Evolutionary conservation across 1,140 invertebrate genomes (phyloP).

Genomic region (Phymorhynchus buccinoides): DNA sequence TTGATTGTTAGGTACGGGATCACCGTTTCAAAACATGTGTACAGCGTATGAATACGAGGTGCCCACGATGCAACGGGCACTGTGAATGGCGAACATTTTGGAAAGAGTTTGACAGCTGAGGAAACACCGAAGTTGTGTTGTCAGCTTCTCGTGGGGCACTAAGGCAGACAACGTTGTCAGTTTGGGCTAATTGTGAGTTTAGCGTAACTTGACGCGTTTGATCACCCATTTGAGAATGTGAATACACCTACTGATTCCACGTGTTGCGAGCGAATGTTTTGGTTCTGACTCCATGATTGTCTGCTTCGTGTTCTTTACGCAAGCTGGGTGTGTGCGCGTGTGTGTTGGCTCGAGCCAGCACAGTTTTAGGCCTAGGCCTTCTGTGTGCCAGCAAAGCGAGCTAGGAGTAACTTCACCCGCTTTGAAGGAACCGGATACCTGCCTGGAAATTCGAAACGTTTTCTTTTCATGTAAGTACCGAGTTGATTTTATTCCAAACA

Average conservation of each 20-base stretch:
- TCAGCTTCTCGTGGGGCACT: neutral
- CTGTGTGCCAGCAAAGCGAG: neutral
- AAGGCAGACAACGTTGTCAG: neutral
- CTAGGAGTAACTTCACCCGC: slow-evolving; percentile 38
- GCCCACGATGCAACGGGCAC: slow-evolving; percentile 36
- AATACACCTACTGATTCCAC: slow-evolving; percentile 1
- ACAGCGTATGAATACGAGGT: slow-evolving; percentile 29
- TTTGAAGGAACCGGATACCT: slow-evolving; percentile 33
- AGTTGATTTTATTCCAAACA: neutral
- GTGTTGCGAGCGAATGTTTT: slow-evolving; percentile 37
- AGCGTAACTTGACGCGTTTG: neutral
- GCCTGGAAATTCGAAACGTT: neutral
- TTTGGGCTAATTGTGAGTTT: neutral
- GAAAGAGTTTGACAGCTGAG: slow-evolving; percentile 43
- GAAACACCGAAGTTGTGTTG: slow-evolving; percentile 34
- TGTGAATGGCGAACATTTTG: slow-evolving; percentile 42
- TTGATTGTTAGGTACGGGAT: neutral
- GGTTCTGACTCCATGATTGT: slow-evolving; percentile 26
- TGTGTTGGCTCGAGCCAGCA: slow-evolving; percentile 28
- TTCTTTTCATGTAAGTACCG: neutral
- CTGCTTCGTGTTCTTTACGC: neutral
- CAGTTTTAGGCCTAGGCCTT: too few species aligned
- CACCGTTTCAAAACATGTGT: neutral
- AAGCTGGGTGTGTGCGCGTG: neutral
- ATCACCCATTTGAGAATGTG: neutral